Evolutionary conservation across 2,113 vertebrate species (phyloP).

Genomic region (Brachirus orientalis): DNA sequence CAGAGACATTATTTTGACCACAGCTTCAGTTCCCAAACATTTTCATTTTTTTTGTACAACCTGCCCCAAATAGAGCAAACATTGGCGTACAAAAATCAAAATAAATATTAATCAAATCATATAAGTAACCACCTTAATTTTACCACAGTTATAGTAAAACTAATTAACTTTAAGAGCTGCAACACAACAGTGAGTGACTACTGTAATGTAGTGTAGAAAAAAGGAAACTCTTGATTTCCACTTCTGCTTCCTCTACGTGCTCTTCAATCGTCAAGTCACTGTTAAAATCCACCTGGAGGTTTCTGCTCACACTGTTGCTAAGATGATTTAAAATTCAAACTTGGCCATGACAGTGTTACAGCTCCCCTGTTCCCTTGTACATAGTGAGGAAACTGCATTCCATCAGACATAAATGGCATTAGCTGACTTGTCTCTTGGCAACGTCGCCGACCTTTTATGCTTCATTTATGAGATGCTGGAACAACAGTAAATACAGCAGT

Average conservation of each 20-base stretch:
- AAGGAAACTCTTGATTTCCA: constrained; percentile 27
- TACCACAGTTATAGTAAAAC: no score
- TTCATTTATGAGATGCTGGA: constrained; percentile 15
- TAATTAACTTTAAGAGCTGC: no score
- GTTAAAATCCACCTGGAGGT: constrained; percentile 44
- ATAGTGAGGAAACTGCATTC: constrained; percentile 17
- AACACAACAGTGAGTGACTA: no score
- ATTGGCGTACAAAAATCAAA: no score
- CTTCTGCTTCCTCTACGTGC: constrained; percentile 43
- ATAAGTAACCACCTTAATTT: no score
- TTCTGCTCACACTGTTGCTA: constrained; percentile 35
- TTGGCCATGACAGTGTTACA: constrained; percentile 40
- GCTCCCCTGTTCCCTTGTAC: constrained; percentile 13
- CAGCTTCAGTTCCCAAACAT: no score
- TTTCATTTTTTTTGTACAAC: no score
- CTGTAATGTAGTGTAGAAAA: no score
- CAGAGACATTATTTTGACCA: no score
- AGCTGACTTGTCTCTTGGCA: constrained; percentile 38
- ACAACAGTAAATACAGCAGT: constrained; percentile 1
- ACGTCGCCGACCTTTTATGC: constrained; percentile 2
- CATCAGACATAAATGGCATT: constrained; percentile 23
- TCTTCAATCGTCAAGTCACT: constrained; percentile 60
- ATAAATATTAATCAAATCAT: no score
- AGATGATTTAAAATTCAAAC: constrained; percentile 53
- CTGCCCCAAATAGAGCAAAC: no score